Base-by-base conservation (phyloP, 2,888 invertebrate species). In the Metacarcinus magister region DNA sequence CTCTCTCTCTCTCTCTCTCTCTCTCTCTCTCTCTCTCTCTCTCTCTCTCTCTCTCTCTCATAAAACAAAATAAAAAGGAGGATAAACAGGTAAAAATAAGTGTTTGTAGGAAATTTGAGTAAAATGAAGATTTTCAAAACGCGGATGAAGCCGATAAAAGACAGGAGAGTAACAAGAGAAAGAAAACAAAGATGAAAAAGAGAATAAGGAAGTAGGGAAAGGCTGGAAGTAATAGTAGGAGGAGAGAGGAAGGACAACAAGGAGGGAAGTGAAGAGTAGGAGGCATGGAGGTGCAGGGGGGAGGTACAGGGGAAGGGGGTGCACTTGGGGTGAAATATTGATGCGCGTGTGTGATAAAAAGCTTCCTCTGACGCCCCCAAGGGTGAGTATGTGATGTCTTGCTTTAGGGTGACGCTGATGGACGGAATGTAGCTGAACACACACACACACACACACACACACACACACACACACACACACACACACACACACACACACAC, bases 391-490 rank as follows among this genome's bases (percentile, higher is more conserved):
- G 82, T 82, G 82, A 82, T 82, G 82, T 82, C 82, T 82, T 82
- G 8, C 28, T 82, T 82, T 10, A 82, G 82, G 67, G 67, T n/a
- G 67, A 67, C 82, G 28, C 32, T 82, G 32, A 28, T 75, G 75
- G n/a, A 75, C 75, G 75, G 75, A 75, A 75, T 54, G 13, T 54
- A 54, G 54, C 54, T 54, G 54, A 23, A n/a, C 67, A 23, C n/a
- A 67, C 67, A n/a, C 67, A 67, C 67, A n/a, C 67, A 67, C 82
- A 82, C 82, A 82, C 75, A 82, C 82, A 82, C 82, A 82, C 82
- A 82, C 82, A 82, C 82, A 82, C 82, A 82, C 82, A 82, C 82
- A 82, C 82, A 82, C 82, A 82, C 82, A 82, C 82, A 82, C 82
- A 32, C 82, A 82, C 82, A 82, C 82, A 82, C 82, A 32, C 82